Evolutionary conservation across 1,140 invertebrate genomes (phyloP).

Genomic region (Trichomalopsis sarcophagae): DNA sequence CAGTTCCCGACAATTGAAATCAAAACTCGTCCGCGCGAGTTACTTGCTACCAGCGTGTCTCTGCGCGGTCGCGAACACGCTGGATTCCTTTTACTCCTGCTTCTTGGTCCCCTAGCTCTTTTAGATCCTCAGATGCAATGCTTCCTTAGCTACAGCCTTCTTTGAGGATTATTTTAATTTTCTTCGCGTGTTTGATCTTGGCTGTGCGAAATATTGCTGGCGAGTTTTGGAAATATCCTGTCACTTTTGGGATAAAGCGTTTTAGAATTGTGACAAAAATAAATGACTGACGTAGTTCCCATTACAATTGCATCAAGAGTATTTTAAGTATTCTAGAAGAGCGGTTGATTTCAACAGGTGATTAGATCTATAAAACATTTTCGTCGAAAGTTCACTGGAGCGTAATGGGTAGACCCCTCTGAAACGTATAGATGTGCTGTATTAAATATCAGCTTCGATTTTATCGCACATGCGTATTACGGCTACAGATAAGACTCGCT

Average conservation of each 20-base stretch:
- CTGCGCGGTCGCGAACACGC: neutral
- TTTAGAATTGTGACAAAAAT: neutral
- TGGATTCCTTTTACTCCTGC: neutral
- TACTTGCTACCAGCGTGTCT: neutral
- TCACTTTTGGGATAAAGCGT: no score
- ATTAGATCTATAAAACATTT: no score
- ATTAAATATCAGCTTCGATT: no score
- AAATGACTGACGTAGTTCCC: no score
- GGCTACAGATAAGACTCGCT: no score
- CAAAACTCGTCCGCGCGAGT: conserved; percentile 48
- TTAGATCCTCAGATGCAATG: conserved; percentile 14
- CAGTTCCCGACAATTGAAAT: conserved; percentile 56
- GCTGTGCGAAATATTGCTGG: neutral
- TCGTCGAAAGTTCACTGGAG: no score
- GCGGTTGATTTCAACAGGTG: no score
- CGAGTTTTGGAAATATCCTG: neutral
- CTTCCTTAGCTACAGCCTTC: neutral
- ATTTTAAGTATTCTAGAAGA: no score
- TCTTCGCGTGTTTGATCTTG: neutral
- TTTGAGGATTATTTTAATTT: neutral
- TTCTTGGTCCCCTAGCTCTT: conserved; percentile 37
- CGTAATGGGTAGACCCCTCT: no score
- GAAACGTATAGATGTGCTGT: no score
- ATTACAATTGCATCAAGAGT: no score
- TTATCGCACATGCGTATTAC: no score